Percentiles rank a stretch among this genome's conserved stretches.
Evolutionary conservation across 2,113 vertebrate species (phyloP).

Genomic region (Athene noctua): DNA sequence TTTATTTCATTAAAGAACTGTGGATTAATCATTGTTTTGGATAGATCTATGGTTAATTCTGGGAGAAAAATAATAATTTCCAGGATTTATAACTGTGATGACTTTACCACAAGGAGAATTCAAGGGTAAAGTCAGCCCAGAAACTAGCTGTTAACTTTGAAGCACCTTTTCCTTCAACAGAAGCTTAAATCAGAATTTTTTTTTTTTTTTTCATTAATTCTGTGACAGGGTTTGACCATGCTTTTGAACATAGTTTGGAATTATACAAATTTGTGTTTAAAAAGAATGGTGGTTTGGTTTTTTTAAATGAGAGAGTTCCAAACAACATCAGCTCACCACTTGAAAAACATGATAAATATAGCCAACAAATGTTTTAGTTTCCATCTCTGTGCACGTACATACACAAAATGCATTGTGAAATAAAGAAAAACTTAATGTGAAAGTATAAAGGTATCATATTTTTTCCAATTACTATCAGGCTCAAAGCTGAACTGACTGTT

Average conservation of each 20-base stretch:
- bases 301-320: background rate
- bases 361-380: background rate
- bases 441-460: background rate
- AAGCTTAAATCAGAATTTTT: background rate
- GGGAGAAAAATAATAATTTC: background rate
- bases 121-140: background rate
- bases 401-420: background rate
- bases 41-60: conserved; percentile 52
- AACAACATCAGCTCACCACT: background rate
- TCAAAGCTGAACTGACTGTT: background rate
- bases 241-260: background rate
- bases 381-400: background rate
- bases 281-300: background rate
- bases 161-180: background rate
- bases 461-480: background rate
- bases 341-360: background rate
- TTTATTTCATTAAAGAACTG: conserved; percentile 55
- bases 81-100: conserved; percentile 2
- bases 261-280: background rate
- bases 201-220: background rate
- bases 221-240: background rate
- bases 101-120: conserved; percentile 53
- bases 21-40: conserved; percentile 63
- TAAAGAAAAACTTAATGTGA: background rate
- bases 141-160: background rate